Conservation (phyloP, 2,797 vertebrate genomes). For the Cynopterus sphinx region DNA sequence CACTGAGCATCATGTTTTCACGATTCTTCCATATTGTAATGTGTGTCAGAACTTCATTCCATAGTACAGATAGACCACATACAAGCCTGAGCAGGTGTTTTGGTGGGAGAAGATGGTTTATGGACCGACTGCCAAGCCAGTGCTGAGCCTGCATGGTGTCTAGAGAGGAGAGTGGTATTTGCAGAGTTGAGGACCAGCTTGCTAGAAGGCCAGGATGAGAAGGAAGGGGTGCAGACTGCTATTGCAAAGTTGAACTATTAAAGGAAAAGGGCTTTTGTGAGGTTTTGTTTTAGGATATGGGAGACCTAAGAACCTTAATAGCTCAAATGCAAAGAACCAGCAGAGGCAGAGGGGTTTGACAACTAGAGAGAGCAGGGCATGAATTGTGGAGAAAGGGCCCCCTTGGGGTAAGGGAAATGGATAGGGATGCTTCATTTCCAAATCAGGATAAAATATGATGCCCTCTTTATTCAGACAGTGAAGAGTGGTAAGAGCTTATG, state of each 20-base stretch:
- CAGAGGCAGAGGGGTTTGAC: background rate
- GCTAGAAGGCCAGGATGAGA: background rate
- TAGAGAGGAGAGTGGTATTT: background rate
- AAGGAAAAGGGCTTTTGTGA: background rate
- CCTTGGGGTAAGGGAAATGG: background rate
- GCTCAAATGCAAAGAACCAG: background rate
- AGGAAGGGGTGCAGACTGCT: background rate
- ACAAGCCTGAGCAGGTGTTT: background rate
- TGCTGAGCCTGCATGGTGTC: background rate
- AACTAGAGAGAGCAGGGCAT: background rate
- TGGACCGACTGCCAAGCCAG: background rate
- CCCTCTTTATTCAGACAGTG: background rate
- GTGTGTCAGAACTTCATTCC: background rate
- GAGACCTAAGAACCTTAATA: background rate
- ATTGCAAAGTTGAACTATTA: background rate
- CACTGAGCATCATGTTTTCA: background rate
- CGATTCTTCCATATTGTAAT: background rate
- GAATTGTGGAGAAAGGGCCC: background rate
- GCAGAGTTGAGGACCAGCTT: background rate
- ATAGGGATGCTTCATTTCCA: background rate
- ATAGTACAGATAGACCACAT: too few relatives aligned
- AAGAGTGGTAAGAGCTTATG: background rate
- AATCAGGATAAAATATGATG: background rate
- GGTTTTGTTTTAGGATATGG: background rate
- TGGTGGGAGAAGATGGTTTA: background rate